These are phyloP conservation scores for Catharus ustulatus DNA, from an alignment of 2,797 vertebrate species.

Conservation along the genomic window DNA sequence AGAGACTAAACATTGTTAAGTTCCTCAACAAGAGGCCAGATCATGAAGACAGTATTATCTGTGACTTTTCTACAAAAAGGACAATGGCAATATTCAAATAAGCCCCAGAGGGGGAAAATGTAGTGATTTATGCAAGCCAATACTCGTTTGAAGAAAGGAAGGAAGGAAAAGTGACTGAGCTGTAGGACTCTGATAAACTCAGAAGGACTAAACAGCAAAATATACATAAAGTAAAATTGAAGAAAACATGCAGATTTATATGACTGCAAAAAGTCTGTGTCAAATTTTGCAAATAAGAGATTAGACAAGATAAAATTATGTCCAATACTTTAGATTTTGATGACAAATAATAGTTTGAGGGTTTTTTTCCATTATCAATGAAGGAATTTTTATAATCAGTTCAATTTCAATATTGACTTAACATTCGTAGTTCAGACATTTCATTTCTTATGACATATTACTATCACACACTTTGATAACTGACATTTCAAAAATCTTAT, in stretches of 20 bases:
- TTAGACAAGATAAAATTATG: neutral
- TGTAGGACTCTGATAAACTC: neutral
- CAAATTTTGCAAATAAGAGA: neutral
- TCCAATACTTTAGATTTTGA: neutral
- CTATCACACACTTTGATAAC: neutral
- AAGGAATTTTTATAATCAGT: neutral
- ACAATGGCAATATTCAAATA: neutral
- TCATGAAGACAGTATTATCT: neutral
- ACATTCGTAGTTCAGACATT: neutral
- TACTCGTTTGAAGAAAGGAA: neutral
- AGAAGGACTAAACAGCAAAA: neutral
- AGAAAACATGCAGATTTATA: neutral
- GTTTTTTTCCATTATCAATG: neutral
- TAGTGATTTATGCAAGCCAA: neutral
- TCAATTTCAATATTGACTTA: neutral
- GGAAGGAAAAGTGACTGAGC: neutral
- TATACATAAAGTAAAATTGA: neutral
- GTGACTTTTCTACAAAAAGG: neutral
- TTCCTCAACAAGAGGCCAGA: neutral
- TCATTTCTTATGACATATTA: neutral
- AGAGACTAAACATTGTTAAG: neutral
- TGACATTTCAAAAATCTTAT: neutral
- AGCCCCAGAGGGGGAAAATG: neutral
- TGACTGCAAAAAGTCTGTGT: neutral
- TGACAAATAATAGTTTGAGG: neutral